These are phyloP conservation scores for Notothenia rossii DNA, from an alignment of 2,113 vertebrate species.

Conservation along the genomic window DNA sequence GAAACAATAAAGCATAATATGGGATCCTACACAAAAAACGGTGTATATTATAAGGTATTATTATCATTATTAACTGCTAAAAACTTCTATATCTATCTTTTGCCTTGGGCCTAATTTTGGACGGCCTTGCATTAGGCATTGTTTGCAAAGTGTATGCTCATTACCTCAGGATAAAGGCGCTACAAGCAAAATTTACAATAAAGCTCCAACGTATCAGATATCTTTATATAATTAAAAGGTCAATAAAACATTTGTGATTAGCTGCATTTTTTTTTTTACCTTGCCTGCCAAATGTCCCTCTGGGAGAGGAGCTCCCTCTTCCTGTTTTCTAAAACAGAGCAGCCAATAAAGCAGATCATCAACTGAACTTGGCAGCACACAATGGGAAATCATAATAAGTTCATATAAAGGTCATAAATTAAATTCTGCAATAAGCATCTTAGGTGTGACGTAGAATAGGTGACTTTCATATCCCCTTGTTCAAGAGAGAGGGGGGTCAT, in stretches of 20 bases:
- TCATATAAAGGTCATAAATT: not conserved
- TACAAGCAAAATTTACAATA: not conserved
- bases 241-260: no score
- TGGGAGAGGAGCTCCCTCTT: not conserved
- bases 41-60: no score
- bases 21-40: no score
- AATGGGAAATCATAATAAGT: not conserved
- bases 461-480: not conserved
- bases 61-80: no score
- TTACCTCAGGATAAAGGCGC: not conserved
- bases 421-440: not conserved
- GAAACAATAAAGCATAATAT: no score
- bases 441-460: not conserved
- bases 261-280: not conserved
- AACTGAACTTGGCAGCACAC: not conserved
- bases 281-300: not conserved
- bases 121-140: no score
- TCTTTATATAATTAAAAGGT: not conserved
- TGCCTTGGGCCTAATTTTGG: no score
- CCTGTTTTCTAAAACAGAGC: not conserved
- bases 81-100: no score
- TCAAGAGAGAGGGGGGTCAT: slow-evolving; percentile 24
- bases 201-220: not conserved
- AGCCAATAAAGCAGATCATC: not conserved
- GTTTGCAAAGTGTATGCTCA: not conserved